A percentile compares a stretch with the other conserved stretches of the same genome.
phyloP scores from a whole-genome alignment of 2,888 invertebrate species.

The Eupeodes latifasciatus region DNA sequence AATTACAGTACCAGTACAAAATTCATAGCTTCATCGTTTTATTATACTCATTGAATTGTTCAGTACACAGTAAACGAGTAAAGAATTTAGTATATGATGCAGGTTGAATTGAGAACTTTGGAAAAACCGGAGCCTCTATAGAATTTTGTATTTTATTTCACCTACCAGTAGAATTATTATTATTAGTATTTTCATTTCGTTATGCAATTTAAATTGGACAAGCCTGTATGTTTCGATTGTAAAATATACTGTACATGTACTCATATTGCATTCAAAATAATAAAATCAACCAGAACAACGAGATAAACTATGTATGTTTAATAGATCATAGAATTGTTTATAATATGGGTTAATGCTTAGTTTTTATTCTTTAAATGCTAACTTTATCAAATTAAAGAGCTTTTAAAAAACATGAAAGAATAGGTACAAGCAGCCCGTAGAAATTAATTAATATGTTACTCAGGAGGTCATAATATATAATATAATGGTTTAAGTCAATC shows the following conservation, averaged over 20 bases:
- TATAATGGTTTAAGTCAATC: background rate
- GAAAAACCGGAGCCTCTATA: constrained; percentile 4
- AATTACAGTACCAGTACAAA: background rate
- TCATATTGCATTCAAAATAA: background rate
- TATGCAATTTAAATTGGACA: constrained; percentile 23
- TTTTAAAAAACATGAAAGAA: background rate
- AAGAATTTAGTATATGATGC: background rate
- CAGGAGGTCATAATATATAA: background rate
- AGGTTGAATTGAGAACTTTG: background rate
- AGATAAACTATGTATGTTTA: background rate
- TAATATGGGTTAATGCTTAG: background rate
- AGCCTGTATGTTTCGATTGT: background rate
- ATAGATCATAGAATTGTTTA: background rate
- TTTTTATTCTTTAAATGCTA: background rate
- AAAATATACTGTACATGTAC: no score
- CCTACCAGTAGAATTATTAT: constrained; percentile 18
- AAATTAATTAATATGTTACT: background rate
- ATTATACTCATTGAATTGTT: background rate
- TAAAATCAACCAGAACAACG: background rate
- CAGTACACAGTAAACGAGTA: no score
- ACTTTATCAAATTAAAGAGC: background rate
- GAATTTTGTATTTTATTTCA: background rate
- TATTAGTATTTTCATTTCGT: background rate
- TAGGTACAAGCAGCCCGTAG: background rate
- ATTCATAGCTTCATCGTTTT: background rate